Evolutionary conservation across 2,888 invertebrate species (phyloP), one percentile per base, ranked within the genome.

Genomic region (Dasypolia templi): DNA sequence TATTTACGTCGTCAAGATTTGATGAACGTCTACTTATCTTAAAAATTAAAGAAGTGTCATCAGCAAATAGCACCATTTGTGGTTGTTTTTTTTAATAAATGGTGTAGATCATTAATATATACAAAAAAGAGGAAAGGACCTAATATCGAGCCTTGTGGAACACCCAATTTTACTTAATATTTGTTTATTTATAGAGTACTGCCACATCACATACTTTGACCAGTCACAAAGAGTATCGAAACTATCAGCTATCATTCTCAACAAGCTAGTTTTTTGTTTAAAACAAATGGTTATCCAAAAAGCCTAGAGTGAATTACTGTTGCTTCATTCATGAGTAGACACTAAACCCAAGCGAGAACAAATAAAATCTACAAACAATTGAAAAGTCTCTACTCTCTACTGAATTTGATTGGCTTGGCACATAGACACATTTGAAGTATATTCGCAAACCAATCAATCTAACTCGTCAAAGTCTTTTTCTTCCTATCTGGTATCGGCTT

Each of bases 391-490:
- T 53, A 42, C 19, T 53, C 22, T 53, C 12, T 32, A 58, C 62
- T 76, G 51, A 58, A 71, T 63, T 76, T 69, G 61, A 70, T 76
- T 76, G 75, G 71, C 22, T 56, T n/a, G 42, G 61, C 39, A 78
- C 42, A 46, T 69, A 75, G 53, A 69, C 53, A 70, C 71, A 62
- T 70, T 56, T 56, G 49, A 62, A 70, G 61, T 76, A 49, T 49
- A 44, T 70, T 62, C 61, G 61, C 29, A 44, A 79, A 77, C 61
- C 59, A 72, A 77, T 77, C 79, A 72, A 79, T 61, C 59, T 56
- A 61, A 44, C 64, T 61, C 44, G 64, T 46, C 53, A 32, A 39
- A 61, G 59, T 19, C 26, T 55, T 51, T 76, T 75, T 76, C 42
- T 69, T 61, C 26, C 70, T 49, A 32, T 46, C 17, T 46, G 17